Percentiles rank a stretch among this genome's conserved stretches.
phyloP scores from a whole-genome alignment of 2,888 invertebrate species.

The Pandemis corylana region DNA sequence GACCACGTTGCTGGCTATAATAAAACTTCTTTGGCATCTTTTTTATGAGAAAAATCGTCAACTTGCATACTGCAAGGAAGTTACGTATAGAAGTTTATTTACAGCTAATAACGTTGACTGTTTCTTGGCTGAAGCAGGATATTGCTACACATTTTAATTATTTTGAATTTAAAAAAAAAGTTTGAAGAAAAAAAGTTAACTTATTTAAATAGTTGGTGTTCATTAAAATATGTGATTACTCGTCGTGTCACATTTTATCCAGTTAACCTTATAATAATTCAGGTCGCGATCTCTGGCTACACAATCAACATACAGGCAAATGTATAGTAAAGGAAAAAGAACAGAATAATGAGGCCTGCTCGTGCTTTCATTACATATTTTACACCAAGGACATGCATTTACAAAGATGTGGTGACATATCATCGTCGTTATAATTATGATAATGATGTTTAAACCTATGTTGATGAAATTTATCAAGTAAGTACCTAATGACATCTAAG shows the following conservation, averaged over 20 bases:
- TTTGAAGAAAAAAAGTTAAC: too few relatives aligned
- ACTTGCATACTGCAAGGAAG: background rate
- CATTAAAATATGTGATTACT: too few relatives aligned
- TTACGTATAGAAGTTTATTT: background rate
- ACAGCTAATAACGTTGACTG: too few relatives aligned
- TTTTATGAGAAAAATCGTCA: background rate
- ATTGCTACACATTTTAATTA: background rate
- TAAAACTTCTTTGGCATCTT: background rate
- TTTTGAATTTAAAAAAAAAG: background rate
- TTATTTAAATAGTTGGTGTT: too few relatives aligned
- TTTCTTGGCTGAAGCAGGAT: background rate
- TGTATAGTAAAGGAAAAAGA: background rate
- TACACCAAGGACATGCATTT: background rate
- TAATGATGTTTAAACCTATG: background rate
- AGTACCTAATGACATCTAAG: conserved; percentile 29
- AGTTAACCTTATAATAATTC: background rate
- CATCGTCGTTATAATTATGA: background rate
- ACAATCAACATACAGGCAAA: background rate
- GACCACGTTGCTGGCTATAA: background rate
- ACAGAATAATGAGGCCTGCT: background rate
- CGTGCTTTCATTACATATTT: background rate
- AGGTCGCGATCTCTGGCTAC: background rate
- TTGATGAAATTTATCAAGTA: conserved; percentile 17
- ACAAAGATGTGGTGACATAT: conserved; percentile 12
- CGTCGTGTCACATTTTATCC: background rate